phyloP scores from a whole-genome alignment of 1,140 invertebrate species.

The Rhopalosiphum padi region DNA sequence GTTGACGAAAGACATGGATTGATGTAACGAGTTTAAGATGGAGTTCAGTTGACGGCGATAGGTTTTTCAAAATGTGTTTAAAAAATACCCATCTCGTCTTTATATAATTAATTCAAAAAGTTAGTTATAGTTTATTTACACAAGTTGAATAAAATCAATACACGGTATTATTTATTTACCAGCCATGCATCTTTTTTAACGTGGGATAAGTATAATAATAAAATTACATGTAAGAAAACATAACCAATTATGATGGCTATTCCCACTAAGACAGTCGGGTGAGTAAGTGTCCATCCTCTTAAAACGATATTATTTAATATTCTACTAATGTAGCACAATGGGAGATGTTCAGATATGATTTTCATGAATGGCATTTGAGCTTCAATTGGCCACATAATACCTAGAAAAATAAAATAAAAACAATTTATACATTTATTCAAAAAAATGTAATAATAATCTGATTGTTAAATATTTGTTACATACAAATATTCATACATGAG shows the following conservation, averaged over 20 bases:
- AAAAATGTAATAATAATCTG: not conserved
- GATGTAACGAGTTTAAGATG: not conserved
- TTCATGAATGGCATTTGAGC: conserved; percentile 29
- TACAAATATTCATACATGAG: not conserved
- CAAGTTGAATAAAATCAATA: not conserved
- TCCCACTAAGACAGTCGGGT: not conserved
- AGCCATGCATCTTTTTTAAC: conserved; percentile 35
- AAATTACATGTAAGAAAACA: not conserved
- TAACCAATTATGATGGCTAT: not conserved
- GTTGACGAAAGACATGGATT: not conserved
- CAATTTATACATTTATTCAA: not conserved
- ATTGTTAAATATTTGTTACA: not conserved
- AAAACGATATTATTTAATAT: conserved; percentile 35
- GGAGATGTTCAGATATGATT: conserved; percentile 21
- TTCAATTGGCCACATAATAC: conserved; percentile 36
- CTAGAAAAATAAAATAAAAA: not conserved
- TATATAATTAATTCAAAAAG: not conserved
- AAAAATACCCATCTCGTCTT: not conserved
- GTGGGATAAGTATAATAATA: not conserved
- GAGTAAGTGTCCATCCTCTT: conserved; percentile 11
- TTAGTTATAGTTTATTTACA: not conserved
- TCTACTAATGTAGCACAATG: conserved; percentile 35
- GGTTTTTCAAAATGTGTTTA: not conserved
- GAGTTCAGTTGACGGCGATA: not conserved
- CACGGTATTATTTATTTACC: not conserved